phyloP scores from a whole-genome alignment of 2,888 invertebrate genomes.

The Epsilonema sp. region DNA sequence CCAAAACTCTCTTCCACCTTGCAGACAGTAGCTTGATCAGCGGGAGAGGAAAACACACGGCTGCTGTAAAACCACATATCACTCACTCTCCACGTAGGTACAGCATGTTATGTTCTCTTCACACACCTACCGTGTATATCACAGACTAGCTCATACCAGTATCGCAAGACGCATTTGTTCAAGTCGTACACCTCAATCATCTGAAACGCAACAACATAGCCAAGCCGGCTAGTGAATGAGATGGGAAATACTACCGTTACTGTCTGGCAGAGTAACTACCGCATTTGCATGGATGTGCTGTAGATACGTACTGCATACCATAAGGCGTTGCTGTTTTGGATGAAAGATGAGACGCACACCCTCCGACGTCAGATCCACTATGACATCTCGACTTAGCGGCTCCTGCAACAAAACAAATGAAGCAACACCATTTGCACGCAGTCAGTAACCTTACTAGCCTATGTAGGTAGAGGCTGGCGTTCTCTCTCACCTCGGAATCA shows the following conservation, averaged over 20 bases:
- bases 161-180: constrained; percentile 86
- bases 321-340: constrained; percentile 74
- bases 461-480: too few species aligned
- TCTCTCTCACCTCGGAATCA: constrained; percentile 19
- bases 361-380: constrained; percentile 85
- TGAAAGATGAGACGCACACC: constrained; percentile 91
- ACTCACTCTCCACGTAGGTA: too few species aligned
- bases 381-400: constrained; percentile 79
- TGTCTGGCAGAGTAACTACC: too few species aligned
- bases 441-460: neutral
- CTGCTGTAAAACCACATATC: constrained; percentile 16
- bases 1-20: constrained; percentile 97
- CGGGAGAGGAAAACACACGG: constrained; percentile 47
- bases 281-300: too few species aligned
- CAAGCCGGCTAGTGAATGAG: too few species aligned
- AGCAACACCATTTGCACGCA: too few species aligned
- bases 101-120: too few species aligned
- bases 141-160: too few species aligned
- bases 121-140: too few species aligned
- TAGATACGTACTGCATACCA: too few species aligned
- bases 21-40: constrained; percentile 83
- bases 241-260: too few species aligned
- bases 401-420: constrained; percentile 58
- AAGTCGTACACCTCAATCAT: constrained; percentile 93
- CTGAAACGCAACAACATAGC: too few species aligned